Evolutionary conservation across 2,113 vertebrate genomes (phyloP).

Genomic region (Romanogobio albipinnatus): DNA sequence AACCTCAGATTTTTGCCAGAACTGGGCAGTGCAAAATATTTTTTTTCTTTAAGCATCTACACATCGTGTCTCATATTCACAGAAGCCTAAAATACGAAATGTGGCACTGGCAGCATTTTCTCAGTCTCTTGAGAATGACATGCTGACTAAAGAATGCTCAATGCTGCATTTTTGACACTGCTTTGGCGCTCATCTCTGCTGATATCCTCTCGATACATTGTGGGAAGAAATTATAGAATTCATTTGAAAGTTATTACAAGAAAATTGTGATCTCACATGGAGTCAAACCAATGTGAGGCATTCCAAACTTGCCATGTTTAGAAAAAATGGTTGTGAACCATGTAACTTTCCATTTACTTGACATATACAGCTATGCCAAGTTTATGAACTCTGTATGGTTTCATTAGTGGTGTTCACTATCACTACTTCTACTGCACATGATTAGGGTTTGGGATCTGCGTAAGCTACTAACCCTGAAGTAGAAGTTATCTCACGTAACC

Average conservation of each 20-base stretch:
- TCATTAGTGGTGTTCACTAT: not conserved
- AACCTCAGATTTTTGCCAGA: not conserved
- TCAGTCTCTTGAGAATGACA: slow-evolving; percentile 14
- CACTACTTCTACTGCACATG: not conserved
- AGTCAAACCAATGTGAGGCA: not conserved
- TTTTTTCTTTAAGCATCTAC: not conserved
- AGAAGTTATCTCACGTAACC: not conserved
- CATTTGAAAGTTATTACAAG: not conserved
- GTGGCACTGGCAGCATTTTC: not conserved
- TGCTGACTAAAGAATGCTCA: slow-evolving; percentile 28
- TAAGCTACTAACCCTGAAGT: not conserved
- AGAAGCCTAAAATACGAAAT: slow-evolving; percentile 27
- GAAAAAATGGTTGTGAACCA: not conserved
- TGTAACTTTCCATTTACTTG: not conserved
- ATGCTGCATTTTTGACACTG: not conserved
- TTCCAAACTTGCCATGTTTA: not conserved
- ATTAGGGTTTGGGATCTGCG: not conserved
- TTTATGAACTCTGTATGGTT: not conserved
- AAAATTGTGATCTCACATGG: not conserved
- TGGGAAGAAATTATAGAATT: not conserved
- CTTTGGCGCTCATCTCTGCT: not conserved
- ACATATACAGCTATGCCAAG: not conserved
- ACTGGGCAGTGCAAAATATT: not conserved
- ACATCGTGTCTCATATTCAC: not conserved
- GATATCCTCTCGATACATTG: not conserved